Evolutionary conservation across 2,797 vertebrate species (phyloP).

Genomic region (Linurgus olivaceus): DNA sequence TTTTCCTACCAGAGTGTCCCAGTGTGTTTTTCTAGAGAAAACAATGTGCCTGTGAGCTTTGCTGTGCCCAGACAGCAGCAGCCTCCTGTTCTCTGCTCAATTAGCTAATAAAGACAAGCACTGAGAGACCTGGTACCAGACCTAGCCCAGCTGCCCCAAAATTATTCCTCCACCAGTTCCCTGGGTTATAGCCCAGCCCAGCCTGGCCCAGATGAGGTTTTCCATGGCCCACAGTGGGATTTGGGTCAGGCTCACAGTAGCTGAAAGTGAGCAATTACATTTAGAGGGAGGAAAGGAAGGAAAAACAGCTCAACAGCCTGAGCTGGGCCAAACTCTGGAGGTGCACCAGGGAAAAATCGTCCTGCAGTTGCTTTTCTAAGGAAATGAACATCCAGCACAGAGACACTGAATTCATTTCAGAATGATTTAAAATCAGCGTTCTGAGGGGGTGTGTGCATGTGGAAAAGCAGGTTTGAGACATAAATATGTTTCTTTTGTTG

Average conservation of each 20-base stretch:
- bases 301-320: conserved; percentile 10
- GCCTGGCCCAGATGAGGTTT: background rate
- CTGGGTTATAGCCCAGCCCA: background rate
- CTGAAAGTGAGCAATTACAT: background rate
- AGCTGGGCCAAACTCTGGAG: conserved; percentile 28
- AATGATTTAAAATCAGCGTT: background rate
- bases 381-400: conserved; percentile 22
- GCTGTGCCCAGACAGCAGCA: background rate
- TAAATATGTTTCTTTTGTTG: conserved; percentile 55
- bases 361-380: conserved; percentile 32
- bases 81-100: background rate
- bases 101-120: conserved; percentile 24
- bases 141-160: background rate
- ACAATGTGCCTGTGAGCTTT: background rate
- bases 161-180: background rate
- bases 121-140: conserved; percentile 15
- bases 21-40: background rate
- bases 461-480: conserved; percentile 27
- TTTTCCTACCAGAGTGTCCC: background rate
- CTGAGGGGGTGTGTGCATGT: background rate
- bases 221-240: background rate
- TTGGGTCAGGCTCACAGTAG: conserved; percentile 25
- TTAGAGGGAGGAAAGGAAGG: conserved; percentile 23
- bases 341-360: background rate
- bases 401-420: background rate